Percentiles rank a stretch among this genome's conserved stretches.
Conservation (phyloP, 2,888 invertebrate species). For the Xanthorhoe spadicearia region DNA sequence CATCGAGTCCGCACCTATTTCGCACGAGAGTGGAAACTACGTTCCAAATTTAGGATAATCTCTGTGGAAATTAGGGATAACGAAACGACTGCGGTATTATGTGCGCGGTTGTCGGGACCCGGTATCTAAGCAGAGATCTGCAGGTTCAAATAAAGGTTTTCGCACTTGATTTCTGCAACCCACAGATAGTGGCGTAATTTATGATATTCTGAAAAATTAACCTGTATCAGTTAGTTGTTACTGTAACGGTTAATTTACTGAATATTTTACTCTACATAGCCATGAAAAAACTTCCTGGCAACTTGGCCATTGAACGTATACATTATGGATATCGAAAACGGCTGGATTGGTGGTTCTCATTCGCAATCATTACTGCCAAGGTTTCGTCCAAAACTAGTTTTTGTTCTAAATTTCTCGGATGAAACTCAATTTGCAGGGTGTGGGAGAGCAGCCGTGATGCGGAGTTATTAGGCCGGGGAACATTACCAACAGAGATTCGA, state of each 20-base stretch:
- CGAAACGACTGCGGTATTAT: too few species aligned
- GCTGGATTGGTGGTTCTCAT: conserved; percentile 6
- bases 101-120: too few species aligned
- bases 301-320: too few species aligned
- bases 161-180: not conserved
- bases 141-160: not conserved
- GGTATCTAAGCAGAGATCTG: too few species aligned
- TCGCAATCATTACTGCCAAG: conserved; percentile 12
- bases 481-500: conserved; percentile 56
- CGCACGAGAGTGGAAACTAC: not conserved
- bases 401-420: conserved; percentile 72
- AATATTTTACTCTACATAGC: too few species aligned
- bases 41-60: not conserved
- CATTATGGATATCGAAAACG: too few species aligned
- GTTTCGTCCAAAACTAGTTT: conserved; percentile 63
- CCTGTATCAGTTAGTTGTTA: too few species aligned
- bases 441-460: conserved; percentile 54
- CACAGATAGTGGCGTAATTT: too few species aligned
- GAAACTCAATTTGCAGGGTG: conserved; percentile 73
- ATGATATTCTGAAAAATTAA: too few species aligned
- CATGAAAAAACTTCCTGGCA: too few species aligned
- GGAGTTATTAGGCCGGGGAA: conserved; percentile 67
- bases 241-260: too few species aligned
- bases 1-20: not conserved
- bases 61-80: not conserved